These are phyloP conservation scores for Phasia obesa DNA, from an alignment of 2,888 invertebrate species.

Conservation along the genomic window DNA sequence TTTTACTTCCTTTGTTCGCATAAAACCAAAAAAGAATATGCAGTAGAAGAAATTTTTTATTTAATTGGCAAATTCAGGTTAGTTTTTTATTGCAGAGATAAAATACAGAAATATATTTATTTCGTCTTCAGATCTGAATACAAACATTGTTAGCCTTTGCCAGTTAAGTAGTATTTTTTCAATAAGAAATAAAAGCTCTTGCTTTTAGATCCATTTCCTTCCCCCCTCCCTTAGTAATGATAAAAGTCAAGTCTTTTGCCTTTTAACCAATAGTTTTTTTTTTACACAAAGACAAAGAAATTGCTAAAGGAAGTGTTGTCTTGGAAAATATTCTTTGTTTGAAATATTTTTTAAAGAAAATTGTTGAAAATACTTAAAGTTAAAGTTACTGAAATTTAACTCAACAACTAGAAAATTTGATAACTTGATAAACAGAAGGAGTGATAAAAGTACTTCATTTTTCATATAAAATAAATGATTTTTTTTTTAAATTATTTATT, in stretches of 20 bases:
- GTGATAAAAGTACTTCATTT: no score
- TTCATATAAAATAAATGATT: no score
- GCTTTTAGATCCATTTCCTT: background rate
- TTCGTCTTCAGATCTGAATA: background rate
- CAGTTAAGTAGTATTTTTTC: slow-evolving; percentile 14
- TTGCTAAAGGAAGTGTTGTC: slow-evolving; percentile 26
- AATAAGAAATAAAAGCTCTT: background rate
- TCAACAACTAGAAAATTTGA: no score
- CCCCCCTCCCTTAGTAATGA: background rate
- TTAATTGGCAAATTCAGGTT: slow-evolving; percentile 67
- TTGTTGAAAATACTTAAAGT: background rate
- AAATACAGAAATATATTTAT: slow-evolving; percentile 9
- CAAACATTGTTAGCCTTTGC: slow-evolving; percentile 19
- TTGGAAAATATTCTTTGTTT: slow-evolving; percentile 49
- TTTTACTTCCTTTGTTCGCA: slow-evolving; percentile 46
- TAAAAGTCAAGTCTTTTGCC: slow-evolving; percentile 14
- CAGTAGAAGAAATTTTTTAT: no score
- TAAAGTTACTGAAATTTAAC: background rate
- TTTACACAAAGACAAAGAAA: slow-evolving; percentile 29
- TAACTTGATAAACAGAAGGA: no score
- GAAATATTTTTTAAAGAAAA: background rate
- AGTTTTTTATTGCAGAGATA: slow-evolving; percentile 7
- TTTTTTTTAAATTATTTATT: no score
- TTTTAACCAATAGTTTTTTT: slow-evolving; percentile 29
- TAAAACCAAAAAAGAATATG: slow-evolving; percentile 35